phyloP scores from a whole-genome alignment of 2,797 vertebrate species.

The Rhinoraja longicauda region DNA sequence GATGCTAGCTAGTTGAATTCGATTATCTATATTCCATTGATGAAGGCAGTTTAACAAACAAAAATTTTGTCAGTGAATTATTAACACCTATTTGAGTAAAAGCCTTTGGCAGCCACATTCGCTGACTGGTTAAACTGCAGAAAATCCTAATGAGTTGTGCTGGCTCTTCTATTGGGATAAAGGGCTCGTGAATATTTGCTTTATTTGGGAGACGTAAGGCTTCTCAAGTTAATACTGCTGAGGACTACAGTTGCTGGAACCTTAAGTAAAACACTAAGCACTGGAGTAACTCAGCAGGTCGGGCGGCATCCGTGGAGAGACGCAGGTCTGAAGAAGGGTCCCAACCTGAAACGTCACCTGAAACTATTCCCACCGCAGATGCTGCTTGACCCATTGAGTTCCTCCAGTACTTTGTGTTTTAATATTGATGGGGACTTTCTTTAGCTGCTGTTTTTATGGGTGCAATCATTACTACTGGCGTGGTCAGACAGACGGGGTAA shows the following conservation, averaged over 20 bases:
- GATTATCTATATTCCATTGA: too few species aligned
- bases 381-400: too few species aligned
- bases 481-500: not conserved
- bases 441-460: not conserved
- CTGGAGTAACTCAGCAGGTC: too few species aligned
- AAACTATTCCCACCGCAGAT: too few species aligned
- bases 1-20: not conserved
- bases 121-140: not conserved
- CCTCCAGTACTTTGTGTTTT: too few species aligned
- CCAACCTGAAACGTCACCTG: too few species aligned
- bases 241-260: too few species aligned
- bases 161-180: not conserved
- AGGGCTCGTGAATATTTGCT: not conserved
- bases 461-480: not conserved
- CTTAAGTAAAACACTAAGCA: too few species aligned
- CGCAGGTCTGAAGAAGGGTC: too few species aligned
- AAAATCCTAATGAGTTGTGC: not conserved
- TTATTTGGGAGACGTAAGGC: not conserved
- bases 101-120: not conserved
- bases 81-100: not conserved
- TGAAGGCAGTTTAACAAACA: not conserved
- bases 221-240: not conserved
- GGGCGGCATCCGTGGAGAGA: too few species aligned
- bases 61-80: not conserved
- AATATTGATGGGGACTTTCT: too few species aligned